These are phyloP conservation scores for Sebastiscus albofasciatus DNA, from an alignment of 2,797 vertebrate genomes.

Conservation along the genomic window DNA sequence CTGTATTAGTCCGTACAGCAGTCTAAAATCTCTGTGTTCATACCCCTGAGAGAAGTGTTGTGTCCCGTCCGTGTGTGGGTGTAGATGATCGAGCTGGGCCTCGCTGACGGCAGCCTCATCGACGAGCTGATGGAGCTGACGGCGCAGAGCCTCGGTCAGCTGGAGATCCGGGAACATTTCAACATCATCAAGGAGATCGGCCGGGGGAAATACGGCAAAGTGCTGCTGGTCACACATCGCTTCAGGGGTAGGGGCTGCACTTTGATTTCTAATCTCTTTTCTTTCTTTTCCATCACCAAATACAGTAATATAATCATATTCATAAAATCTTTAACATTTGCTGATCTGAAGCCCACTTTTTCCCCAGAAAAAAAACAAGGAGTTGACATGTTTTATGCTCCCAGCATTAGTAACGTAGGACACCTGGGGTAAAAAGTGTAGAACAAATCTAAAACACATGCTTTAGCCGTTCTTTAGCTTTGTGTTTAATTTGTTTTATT, in stretches of 20 bases:
- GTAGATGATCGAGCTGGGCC: constrained; percentile 80
- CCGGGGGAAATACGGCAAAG: constrained; percentile 84
- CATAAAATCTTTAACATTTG: background rate
- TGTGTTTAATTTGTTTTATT: background rate
- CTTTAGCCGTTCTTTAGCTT: background rate
- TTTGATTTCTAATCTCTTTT: background rate
- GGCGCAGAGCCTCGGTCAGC: constrained; percentile 80
- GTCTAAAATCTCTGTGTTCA: background rate
- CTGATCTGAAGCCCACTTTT: background rate
- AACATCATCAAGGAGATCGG: constrained; percentile 86
- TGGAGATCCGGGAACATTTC: constrained; percentile 85
- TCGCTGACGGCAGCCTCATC: constrained; percentile 78
- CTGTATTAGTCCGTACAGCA: background rate
- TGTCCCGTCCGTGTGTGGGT: background rate
- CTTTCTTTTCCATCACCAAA: background rate
- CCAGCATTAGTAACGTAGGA: background rate
- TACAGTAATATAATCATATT: background rate
- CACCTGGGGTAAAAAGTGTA: background rate
- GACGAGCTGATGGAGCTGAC: constrained; percentile 86
- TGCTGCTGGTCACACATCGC: constrained; percentile 85
- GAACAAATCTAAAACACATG: background rate
- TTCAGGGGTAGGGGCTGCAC: constrained; percentile 73
- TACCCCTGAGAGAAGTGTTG: background rate
- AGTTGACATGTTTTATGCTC: background rate
- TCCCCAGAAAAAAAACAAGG: background rate